Conservation (phyloP, 2,113 vertebrate genomes). For the Calyptommatus sinebrachiatus region DNA sequence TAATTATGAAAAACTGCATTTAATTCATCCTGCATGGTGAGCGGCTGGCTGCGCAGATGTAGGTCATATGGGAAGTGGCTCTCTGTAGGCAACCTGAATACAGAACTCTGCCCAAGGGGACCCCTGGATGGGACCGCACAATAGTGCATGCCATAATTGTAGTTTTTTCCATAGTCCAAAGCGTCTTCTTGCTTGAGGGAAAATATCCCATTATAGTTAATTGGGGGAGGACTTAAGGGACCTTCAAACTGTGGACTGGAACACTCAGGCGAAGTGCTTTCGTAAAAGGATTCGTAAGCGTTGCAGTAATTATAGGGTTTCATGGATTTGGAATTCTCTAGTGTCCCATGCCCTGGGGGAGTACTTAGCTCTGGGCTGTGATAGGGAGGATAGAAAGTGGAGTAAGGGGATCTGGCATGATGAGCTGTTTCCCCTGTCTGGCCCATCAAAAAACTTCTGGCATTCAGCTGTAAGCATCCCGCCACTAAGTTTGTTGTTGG, state of each 20-base stretch:
- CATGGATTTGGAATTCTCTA: conserved; percentile 89
- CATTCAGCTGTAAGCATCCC: conserved; percentile 97
- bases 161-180: conserved; percentile 92
- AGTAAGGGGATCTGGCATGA: conserved; percentile 85
- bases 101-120: conserved; percentile 90
- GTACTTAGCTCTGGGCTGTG: conserved; percentile 87
- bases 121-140: conserved; percentile 90
- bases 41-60: conserved; percentile 95
- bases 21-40: conserved; percentile 94
- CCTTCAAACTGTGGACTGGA: conserved; percentile 91
- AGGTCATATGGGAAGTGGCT: conserved; percentile 96
- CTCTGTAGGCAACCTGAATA: conserved; percentile 95
- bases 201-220: conserved; percentile 99
- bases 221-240: conserved; percentile 91
- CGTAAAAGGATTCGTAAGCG: conserved; percentile 93
- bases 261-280: conserved; percentile 91
- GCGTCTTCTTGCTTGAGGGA: conserved; percentile 96
- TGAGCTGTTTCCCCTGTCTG: conserved; percentile 87
- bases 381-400: conserved; percentile 88
- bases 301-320: conserved; percentile 92
- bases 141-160: conserved; percentile 97
- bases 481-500: conserved; percentile 98
- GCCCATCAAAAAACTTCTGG: conserved; percentile 93
- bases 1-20: conserved; percentile 97
- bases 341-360: conserved; percentile 82